These are phyloP conservation scores for Apostichopus californicus DNA, from an alignment of 35 echinoderm and acorn worm genomes.

Conservation along the genomic window DNA sequence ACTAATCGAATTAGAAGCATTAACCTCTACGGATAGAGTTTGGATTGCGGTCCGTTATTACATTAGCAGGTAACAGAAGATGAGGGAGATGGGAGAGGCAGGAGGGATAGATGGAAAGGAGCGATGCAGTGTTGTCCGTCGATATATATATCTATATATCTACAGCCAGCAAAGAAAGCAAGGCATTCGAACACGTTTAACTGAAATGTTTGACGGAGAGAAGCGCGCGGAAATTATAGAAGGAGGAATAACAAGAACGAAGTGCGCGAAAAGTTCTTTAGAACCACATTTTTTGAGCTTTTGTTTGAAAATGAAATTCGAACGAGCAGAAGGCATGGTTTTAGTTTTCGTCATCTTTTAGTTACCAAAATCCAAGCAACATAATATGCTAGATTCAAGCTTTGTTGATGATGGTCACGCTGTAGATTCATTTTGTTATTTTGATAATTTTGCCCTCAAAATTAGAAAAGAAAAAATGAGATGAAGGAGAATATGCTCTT, in stretches of 20 bases:
- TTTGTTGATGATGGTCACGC: no score
- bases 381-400: no score
- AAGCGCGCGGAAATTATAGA: not conserved
- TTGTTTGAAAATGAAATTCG: no score
- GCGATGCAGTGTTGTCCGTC: not conserved
- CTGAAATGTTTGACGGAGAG: not conserved
- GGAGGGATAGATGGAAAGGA: not conserved
- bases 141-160: not conserved
- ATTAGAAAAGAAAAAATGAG: no score
- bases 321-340: no score
- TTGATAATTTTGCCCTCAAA: no score
- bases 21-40: constrained; percentile 35
- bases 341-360: no score
- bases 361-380: no score
- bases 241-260: not conserved
- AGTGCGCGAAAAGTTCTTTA: no score
- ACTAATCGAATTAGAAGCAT: constrained; percentile 48
- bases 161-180: not conserved
- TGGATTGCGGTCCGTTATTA: constrained; percentile 50
- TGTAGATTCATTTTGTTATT: no score
- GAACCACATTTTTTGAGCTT: no score
- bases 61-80: constrained; percentile 46
- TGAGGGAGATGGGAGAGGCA: not conserved
- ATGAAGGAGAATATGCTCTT: no score
- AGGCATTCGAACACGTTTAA: not conserved